Evolutionary conservation across 2,888 invertebrate species (phyloP), one percentile per base, ranked within the genome.

Genomic region (Drosophila helvetica): DNA sequence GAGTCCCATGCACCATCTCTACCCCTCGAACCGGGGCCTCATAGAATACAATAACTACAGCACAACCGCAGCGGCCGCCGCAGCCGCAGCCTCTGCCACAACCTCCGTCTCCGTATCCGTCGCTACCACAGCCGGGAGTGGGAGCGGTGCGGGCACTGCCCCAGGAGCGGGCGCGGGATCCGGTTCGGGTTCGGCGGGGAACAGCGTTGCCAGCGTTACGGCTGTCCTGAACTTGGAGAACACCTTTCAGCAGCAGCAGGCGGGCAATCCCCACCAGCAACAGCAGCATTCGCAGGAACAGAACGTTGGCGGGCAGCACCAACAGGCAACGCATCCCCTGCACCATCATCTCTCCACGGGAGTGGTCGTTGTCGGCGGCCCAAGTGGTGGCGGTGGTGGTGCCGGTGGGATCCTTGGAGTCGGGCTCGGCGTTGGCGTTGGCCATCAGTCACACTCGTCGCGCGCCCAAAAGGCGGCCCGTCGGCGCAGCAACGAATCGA

Each of bases 401-500:
- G 30, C 43, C 2, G 47, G 46, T 9, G 45, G 54, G 6, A 45
- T n/a, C 19, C 6, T 22, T 22, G 38, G 38, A 12, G 15, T 19
- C 19, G 38, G 38, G n/a, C 38, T 53, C n/a, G 19, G 53, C 10
- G 43, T 30, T 10, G 61, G 61, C 15, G 62, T 47, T 17, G 55
- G 48, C 43, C 43, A 22, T 42, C 43, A 2, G 54, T 51, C 50
- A 17, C 89, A 84, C 45, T 86, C 90, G 62, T 85, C 90, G 64
- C 77, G 90, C 12, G 90, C 90, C 5, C 90, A 90, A 63, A 90
- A 90, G 77, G 90, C 90, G 60, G 90, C 90, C 38, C 79, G 92
- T 43, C 89, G 91, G 47, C 90, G 92, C 68, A 92, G 92, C 89
- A 92, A 92, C 90, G 92, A 92, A 81, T 91, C 92, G 57, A 86